A percentile compares a stretch with the other conserved stretches of the same genome.
phyloP scores from a whole-genome alignment of 2,797 vertebrate genomes.

The Petrocephalus schoutedeni region DNA sequence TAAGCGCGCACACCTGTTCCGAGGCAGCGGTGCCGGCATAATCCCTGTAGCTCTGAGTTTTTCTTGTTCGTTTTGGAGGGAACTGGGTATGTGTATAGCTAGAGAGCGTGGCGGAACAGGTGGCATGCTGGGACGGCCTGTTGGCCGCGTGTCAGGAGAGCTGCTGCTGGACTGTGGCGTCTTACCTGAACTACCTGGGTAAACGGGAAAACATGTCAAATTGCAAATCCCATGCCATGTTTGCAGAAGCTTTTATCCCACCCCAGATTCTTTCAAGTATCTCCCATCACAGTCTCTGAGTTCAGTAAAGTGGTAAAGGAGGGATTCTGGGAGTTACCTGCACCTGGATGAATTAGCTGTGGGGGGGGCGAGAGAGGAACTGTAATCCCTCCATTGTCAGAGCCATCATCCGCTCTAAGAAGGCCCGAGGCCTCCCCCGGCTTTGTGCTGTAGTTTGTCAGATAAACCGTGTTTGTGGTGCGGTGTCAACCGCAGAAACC shows the following conservation, averaged over 20 bases:
- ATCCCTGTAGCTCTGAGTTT: background rate
- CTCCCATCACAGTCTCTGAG: slow-evolving; percentile 39
- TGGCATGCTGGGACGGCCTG: background rate
- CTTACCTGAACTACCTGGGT: background rate
- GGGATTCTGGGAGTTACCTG: slow-evolving; percentile 42
- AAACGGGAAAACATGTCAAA: background rate
- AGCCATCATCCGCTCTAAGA: slow-evolving; percentile 41
- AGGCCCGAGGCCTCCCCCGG: slow-evolving; percentile 41
- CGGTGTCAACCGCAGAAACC: background rate
- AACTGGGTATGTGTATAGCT: background rate
- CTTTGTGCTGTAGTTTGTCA: background rate
- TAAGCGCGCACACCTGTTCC: background rate
- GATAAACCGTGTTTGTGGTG: background rate
- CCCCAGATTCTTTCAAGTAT: background rate
- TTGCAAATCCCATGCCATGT: background rate
- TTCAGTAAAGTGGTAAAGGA: slow-evolving; percentile 29
- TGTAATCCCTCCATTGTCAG: slow-evolving; percentile 26
- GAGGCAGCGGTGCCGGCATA: background rate
- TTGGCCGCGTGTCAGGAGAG: background rate
- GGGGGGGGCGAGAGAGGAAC: slow-evolving; percentile 40
- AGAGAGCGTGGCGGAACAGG: background rate
- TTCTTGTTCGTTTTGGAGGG: background rate
- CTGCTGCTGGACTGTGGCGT: background rate
- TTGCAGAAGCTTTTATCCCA: background rate
- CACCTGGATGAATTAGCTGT: slow-evolving; percentile 46